Evolutionary conservation across 2,797 vertebrate species (phyloP), one percentile per base, ranked within the genome.

Genomic region (Rhynchotus rufescens): DNA sequence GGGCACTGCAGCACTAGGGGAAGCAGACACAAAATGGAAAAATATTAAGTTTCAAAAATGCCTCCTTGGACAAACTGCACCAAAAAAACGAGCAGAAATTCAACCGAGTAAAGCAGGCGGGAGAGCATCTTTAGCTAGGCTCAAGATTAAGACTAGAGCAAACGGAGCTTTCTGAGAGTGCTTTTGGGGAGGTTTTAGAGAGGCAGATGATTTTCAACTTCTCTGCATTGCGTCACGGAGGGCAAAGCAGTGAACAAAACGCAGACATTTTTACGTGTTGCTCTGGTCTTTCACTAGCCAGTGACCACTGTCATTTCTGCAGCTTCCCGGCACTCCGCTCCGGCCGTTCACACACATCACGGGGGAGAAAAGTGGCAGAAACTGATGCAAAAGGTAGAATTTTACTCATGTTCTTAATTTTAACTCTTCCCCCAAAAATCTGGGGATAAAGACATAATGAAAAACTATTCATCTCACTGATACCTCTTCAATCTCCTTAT

Each of bases 81-180:
- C 56, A 32, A 30, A 69, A 83, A 77, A 51, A 36, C 40, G 30
- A 65, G 69, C 64, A 36, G 20, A 69, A 72, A 78, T 40, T 65
- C 80, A 74, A 20, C 6, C 8, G 65, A 12, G 45, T 1, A 49
- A 36, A 80, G 38, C 22, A 26, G n/a, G 14, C 1, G 6, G 14
- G 7, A 59, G 67, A 76, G 34, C 51, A 60, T 10, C 65, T 60
- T 56, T 2, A 59, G 60, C 74, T 22, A 44, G n/a, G 47, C n/a
- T 73, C 21, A 13, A 49, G 62, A 49, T 8, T 19, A 26, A 30
- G 10, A 47, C 45, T 2, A 3, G 19, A 49, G n/a, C 32, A 38
- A 38, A n/a, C 66, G 8, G 15, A 0, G 0, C 4, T 1, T 30
- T 51, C 66, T 13, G 28, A 42, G 9, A 30, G 5, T 9, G 13